A percentile compares a stretch with the other conserved stretches of the same genome.
These are phyloP conservation scores for Brachionus angularis DNA, from an alignment of 1,140 invertebrate species.

Conservation along the genomic window DNA sequence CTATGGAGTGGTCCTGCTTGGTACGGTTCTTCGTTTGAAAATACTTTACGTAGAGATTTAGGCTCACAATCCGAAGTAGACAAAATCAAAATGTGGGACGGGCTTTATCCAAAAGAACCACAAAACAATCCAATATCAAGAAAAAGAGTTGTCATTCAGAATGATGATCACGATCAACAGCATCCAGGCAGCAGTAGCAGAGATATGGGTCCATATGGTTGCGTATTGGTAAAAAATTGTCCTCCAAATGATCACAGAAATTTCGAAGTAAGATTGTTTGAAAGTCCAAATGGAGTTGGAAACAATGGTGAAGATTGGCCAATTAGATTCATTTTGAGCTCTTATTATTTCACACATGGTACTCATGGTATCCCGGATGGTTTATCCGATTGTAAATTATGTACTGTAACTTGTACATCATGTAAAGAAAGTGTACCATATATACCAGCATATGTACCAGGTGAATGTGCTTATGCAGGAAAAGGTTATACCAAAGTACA, in stretches of 20 bases:
- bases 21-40: slow-evolving; percentile 37
- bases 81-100: slow-evolving; percentile 44
- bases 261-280: slow-evolving; percentile 34
- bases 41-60: slow-evolving; percentile 29
- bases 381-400: slow-evolving; percentile 23
- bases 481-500: slow-evolving; percentile 37
- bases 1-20: slow-evolving; percentile 38
- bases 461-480: slow-evolving; percentile 34
- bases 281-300: slow-evolving; percentile 28
- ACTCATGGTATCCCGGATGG: slow-evolving; percentile 36
- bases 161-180: slow-evolving; percentile 45
- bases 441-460: slow-evolving; percentile 13
- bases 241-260: slow-evolving; percentile 10
- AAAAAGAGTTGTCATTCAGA: slow-evolving; percentile 43
- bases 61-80: slow-evolving; percentile 33
- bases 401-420: slow-evolving; percentile 22
- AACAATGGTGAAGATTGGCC: slow-evolving; percentile 43
- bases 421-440: slow-evolving; percentile 37
- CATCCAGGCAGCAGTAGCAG: slow-evolving; percentile 32
- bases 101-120: slow-evolving; percentile 41
- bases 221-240: slow-evolving; percentile 44
- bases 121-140: slow-evolving; percentile 26
- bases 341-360: slow-evolving; percentile 42
- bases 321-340: slow-evolving; percentile 40
- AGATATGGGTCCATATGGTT: slow-evolving; percentile 34